Evolutionary conservation across 2,797 vertebrate genomes (phyloP), one percentile per base, ranked within the genome.

Genomic region (Crax fasciolata): DNA sequence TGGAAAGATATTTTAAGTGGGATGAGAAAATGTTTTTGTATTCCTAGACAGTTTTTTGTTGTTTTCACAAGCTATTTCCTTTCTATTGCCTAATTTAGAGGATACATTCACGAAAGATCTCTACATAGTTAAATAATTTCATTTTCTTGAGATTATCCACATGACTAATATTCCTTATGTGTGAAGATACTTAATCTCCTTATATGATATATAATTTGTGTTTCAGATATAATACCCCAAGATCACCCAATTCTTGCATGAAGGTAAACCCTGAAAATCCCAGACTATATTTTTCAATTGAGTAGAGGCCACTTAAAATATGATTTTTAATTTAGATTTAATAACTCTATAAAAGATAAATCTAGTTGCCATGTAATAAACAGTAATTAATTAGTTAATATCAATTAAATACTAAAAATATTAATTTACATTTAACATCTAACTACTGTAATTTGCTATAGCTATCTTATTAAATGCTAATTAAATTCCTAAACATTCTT

Each of bases 401-500:
- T 98, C 97, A 98, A 98, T 98, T 98, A 98, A 98, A 98, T 98
- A 97, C 97, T 98, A 98, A 98, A 98, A 98, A 98, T 98, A 98
- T 98, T 98, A 98, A 98, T 98, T 98, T 98, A 98, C 92, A 96
- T 98, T 98, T 97, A 98, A 97, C 95, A 94, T 97, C 97, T 98
- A 98, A 98, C 96, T 97, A 97, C 96, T 97, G 62, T 98, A 98
- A 98, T 98, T 98, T 98, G 96, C 97, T 98, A 98, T 97, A 98
- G 97, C 97, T 97, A 97, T 98, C 98, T 98, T 98, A 98, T 98
- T 98, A 98, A 98, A 98, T 98, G 98, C 97, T 98, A 98, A 98
- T 98, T 98, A 98, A 98, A 98, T 98, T 98, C 94, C 97, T 98
- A 98, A 98, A 98, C 98, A 98, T 98, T 98, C 98, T 97, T 98